Evolutionary conservation across 2,113 vertebrate genomes (phyloP).

Genomic region (Ptilorrhoa leucosticta): DNA sequence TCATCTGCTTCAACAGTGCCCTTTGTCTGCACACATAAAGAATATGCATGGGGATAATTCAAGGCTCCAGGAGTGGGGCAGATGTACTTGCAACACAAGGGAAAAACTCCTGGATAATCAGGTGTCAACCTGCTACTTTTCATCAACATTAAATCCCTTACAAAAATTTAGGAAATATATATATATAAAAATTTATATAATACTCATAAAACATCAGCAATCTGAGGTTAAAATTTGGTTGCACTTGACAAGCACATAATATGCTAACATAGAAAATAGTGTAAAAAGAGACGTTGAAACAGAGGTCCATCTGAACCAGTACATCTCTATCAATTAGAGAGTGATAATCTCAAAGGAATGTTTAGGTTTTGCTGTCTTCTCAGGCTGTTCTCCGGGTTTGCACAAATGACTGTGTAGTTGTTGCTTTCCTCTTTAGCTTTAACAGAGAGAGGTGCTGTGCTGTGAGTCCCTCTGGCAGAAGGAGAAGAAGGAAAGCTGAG

Average conservation of each 20-base stretch:
- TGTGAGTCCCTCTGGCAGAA: background rate
- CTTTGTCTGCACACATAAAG: background rate
- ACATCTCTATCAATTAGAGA: background rate
- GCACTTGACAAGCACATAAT: background rate
- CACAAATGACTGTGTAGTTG: background rate
- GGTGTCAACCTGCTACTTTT: background rate
- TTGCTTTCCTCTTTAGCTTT: background rate
- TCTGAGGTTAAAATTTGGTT: background rate
- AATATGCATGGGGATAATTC: background rate
- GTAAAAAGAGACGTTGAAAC: background rate
- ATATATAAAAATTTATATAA: background rate
- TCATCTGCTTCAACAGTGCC: background rate
- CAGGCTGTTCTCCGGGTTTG: background rate
- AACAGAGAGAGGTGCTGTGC: background rate
- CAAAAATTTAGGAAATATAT: background rate
- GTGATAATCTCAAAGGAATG: background rate
- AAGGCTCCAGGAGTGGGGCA: background rate
- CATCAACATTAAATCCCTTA: background rate
- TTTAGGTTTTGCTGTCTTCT: background rate
- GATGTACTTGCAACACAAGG: background rate
- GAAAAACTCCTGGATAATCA: background rate
- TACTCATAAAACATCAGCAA: background rate
- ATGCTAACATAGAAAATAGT: background rate
- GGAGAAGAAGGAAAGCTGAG: background rate
- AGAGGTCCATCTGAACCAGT: background rate